Conservation (phyloP, 2,113 vertebrate genomes). For the Vanacampus margaritifer region DNA sequence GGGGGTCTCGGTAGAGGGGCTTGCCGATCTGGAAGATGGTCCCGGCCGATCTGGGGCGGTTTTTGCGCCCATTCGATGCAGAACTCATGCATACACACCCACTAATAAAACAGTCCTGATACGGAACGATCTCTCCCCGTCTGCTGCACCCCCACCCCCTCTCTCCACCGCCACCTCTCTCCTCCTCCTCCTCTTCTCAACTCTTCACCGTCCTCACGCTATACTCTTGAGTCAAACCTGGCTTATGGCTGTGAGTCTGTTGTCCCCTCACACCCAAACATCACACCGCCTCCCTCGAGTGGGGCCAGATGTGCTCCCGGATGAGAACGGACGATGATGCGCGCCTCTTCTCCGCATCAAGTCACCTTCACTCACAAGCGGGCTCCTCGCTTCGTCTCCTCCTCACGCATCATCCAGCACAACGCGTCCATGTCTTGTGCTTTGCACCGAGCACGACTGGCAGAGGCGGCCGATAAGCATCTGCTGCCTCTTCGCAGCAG, state of each 20-base stretch:
- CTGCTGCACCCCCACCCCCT: neutral
- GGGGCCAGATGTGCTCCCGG: conserved; percentile 55
- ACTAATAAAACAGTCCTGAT: conserved; percentile 71
- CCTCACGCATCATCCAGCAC: neutral
- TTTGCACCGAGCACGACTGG: conserved; percentile 75
- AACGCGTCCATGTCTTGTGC: conserved; percentile 72
- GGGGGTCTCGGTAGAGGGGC: conserved; percentile 77
- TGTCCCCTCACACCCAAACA: conserved; percentile 3
- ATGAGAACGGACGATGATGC: conserved; percentile 58
- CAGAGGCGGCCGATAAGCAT: conserved; percentile 52
- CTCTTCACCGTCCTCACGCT: conserved; percentile 34
- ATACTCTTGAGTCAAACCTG: conserved; percentile 1
- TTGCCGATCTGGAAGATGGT: conserved; percentile 89
- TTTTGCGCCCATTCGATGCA: conserved; percentile 96
- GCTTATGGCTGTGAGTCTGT: conserved; percentile 19
- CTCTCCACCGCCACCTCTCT: conserved; percentile 35
- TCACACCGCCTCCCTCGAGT: conserved; percentile 37
- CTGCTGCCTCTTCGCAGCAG: conserved; percentile 10
- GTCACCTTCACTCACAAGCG: conserved; percentile 70
- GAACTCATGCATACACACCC: conserved; percentile 97
- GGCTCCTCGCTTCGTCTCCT: neutral
- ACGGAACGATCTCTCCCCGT: conserved; percentile 48
- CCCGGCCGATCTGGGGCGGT: conserved; percentile 88
- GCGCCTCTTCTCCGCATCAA: conserved; percentile 77
- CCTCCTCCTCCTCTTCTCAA: conserved; percentile 40